Base-by-base conservation (phyloP, 2,113 vertebrate genomes). In the Pachycephala philippinensis region DNA sequence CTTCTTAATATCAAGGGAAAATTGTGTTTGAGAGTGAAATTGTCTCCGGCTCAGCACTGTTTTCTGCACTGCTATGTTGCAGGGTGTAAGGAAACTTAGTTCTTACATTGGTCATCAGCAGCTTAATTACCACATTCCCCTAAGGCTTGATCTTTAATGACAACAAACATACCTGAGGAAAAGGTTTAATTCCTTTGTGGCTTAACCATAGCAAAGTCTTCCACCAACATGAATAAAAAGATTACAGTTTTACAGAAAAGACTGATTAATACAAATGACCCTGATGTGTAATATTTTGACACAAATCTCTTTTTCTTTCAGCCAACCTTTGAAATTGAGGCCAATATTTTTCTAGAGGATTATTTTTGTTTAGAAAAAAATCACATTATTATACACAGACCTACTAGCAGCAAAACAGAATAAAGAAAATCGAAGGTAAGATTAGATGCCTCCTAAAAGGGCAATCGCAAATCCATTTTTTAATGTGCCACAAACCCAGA, bases 11-110 rank as follows among this genome's bases (percentile, higher is more conserved):
- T 70, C 35, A 72, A 44, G 59, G 59, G 42, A 70, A 97, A 86
- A 69, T 85, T 95, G 84, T 79, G 74, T 87, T 89, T 82, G 47
- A 96, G 96, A 97, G 96, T 96, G 97, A 85, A 97, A 89, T 93
- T 96, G 71, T 95, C 78, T 95, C 87, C 95, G 97, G 97, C 89
- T 97, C 96, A 97, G 91, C 53, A 85, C 77, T 45, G 47, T 52
- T 97, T 97, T 95, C 84, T 96, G 70, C 56, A 72, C 83, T 95
- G 96, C 78, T 95, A 70, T 60, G 69, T 40, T 87, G 65, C 85
- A 80, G 70, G 83, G 66, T 94, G 65, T 93, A 95, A 94, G 56
- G 76, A 94, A 96, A 97, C 50, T 90, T 92, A 71, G 66, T 24
- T 93, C 81, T 87, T 63, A 63, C 9, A 40, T 15, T 31, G 60